Evolutionary conservation across 2,888 invertebrate species (phyloP), one percentile per base, ranked within the genome.

Genomic region (Trachelus iudaicus): DNA sequence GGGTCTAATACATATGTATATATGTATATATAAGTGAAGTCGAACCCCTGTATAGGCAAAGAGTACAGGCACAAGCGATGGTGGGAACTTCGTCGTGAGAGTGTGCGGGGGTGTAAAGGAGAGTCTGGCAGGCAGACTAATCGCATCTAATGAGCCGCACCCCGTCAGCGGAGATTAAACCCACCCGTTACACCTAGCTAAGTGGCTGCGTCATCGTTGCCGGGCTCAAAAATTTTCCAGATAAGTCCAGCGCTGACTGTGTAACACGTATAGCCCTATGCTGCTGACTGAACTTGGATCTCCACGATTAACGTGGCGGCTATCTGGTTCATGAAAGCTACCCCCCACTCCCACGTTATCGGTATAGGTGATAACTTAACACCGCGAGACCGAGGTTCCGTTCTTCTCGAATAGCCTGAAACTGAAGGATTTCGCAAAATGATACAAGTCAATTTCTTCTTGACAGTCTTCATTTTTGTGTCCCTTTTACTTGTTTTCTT

Each of bases 121-220:
- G 82, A 80, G 80, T 83, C 83, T 81, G 81, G 81, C 80, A 80
- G 80, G 84, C 84, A 84, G 85, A 83, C 88, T 88, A 88, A 88
- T 88, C 88, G 88, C 83, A 82, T 87, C 88, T 88, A 88, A 88
- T 88, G 88, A 88, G 86, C 84, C 85, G 83, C 85, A 84, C 82
- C 83, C 83, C 83, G 85, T 85, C 85, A 85, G 81, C 85, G 82
- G 80, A 84, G 88, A 88, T 88, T 88, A 83, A 83, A 82, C 79
- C 79, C 82, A 80, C 75, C 80, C 81, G 78, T 78, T 78, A 78
- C 78, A 75, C 75, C 73, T 78, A 78, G 75, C 78, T 78, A 78
- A 78, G 76, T 78, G 76, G 78, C 78, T 78, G 78, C 78, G 78
- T 78, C 75, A 78, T 78, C 78, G 78, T 76, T 71, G 75, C 75